phyloP scores from a whole-genome alignment of 2,888 invertebrate genomes.

The Zaprionus lineosus region DNA sequence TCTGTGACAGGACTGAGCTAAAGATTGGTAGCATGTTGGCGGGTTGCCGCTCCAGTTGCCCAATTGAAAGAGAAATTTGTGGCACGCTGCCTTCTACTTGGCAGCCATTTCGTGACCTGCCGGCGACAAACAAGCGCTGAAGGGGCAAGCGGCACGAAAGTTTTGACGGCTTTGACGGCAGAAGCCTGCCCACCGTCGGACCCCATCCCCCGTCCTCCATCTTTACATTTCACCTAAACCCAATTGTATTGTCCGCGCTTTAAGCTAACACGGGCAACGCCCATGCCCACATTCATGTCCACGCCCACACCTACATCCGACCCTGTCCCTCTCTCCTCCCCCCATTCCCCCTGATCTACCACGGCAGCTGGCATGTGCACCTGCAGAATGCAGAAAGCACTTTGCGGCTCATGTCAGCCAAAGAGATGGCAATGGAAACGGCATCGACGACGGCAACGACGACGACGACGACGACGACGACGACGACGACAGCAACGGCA shows the following conservation, averaged over 20 bases:
- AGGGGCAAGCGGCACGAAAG: conserved; percentile 43
- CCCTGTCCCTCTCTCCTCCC: too few species aligned
- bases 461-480: too few species aligned
- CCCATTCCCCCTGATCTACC: too few species aligned
- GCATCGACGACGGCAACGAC: too few species aligned
- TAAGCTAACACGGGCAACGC: conserved; percentile 46
- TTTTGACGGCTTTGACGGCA: conserved; percentile 51
- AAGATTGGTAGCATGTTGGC: conserved; percentile 25
- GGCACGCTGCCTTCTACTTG: conserved; percentile 54
- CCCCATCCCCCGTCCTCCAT: conserved; percentile 7
- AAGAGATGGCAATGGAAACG: neutral
- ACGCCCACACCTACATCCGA: too few species aligned
- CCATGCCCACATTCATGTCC: conserved; percentile 53
- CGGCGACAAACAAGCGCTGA: conserved; percentile 61
- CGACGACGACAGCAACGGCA: too few species aligned
- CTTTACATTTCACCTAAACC: conserved; percentile 6
- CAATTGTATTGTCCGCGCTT: conserved; percentile 55
- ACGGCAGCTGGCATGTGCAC: conserved; percentile 49
- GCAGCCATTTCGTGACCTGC: conserved; percentile 63
- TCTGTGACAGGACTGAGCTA: conserved; percentile 43
- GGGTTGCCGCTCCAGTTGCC: conserved; percentile 59
- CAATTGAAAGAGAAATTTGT: conserved; percentile 68
- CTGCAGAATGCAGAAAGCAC: conserved; percentile 52
- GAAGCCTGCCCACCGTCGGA: too few species aligned
- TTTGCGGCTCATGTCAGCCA: conserved; percentile 53